Base-by-base conservation (phyloP, 2,888 invertebrate genomes). In the Callinectes sapidus region DNA sequence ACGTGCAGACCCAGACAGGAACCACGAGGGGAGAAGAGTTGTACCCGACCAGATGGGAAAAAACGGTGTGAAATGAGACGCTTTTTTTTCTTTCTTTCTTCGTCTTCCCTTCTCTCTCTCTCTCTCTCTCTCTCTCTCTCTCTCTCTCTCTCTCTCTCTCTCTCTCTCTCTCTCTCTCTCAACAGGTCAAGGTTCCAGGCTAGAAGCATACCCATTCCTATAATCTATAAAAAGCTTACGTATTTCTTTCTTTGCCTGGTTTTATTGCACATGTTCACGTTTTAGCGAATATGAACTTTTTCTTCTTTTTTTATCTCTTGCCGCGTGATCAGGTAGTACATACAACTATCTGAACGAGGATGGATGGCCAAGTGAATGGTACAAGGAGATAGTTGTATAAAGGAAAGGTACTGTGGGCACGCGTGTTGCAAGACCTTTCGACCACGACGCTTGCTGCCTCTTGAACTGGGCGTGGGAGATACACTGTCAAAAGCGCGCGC, bases 51-150 rank as follows among this genome's bases (percentile, higher is more conserved):
- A 81, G 81, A 81, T 23, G 81, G 35, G 81, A 81, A 81, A 71
- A 81, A 14, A n/a, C 71, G 32, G 81, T 81, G 81, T 81, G 81
- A 81, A 81, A 81, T 81, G 81, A 81, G 81, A 81, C 81, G 35
- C 32, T 81, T 81, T 16, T 81, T 81, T 35, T 35, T n/a, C 77
- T 32, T 77, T 28, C 10, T 8, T 16, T 35, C 16, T 16, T 35
- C 16, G 3, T 35, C 35, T n/a, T 81, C 81, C 35, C 35, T 16
- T 10, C 35, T 32, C 32, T 35, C 81, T 81, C 81, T 81, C 77
- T 77, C 77, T 77, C 77, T 77, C 77, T 77, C 77, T 77, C 77
- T 77, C 77, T 77, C 81, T 71, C 71, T 71, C 71, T 71, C 71
- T 71, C 10, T 16, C 61, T n/a, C n/a, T n/a, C 77, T 77, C 77